phyloP scores from a whole-genome alignment of 2,888 invertebrate genomes.

The Hyposoter didymator region DNA sequence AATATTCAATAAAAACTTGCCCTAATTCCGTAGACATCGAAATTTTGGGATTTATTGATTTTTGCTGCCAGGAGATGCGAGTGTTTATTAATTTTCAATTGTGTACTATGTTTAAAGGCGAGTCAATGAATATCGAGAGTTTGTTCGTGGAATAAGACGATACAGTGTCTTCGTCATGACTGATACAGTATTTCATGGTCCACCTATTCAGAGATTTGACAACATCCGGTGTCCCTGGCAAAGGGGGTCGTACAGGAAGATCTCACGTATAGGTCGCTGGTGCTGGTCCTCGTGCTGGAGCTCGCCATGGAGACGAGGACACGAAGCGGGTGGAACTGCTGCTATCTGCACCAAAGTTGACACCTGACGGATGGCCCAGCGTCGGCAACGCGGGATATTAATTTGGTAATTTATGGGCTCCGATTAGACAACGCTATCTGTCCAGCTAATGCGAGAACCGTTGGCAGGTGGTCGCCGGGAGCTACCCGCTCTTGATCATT shows the following conservation, averaged over 20 bases:
- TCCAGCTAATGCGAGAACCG: constrained; percentile 83
- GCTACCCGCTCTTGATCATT: constrained; percentile 70
- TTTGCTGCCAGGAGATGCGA: not conserved
- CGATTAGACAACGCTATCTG: constrained; percentile 83
- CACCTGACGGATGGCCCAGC: constrained; percentile 83
- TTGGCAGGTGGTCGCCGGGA: constrained; percentile 82
- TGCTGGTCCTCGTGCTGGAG: constrained; percentile 11
- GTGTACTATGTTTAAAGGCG: not conserved
- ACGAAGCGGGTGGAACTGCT: constrained; percentile 57
- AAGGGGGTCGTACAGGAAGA: constrained; percentile 25
- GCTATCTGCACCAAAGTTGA: constrained; percentile 81
- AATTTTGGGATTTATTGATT: not conserved
- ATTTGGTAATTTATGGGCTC: constrained; percentile 84
- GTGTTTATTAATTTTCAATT: not conserved
- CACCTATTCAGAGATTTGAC: constrained; percentile 4
- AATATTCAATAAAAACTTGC: not conserved
- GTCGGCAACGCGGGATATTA: constrained; percentile 82
- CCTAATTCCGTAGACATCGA: not conserved
- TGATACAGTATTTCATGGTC: constrained; percentile 5
- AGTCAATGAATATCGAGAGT: not conserved
- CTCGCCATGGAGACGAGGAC: constrained; percentile 25
- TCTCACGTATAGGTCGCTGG: constrained; percentile 17
- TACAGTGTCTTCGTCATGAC: not conserved
- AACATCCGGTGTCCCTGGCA: not conserved
- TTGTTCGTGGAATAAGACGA: not conserved